These are phyloP conservation scores for Oceanodroma tethys DNA, from an alignment of 2,113 vertebrate species.

Conservation along the genomic window DNA sequence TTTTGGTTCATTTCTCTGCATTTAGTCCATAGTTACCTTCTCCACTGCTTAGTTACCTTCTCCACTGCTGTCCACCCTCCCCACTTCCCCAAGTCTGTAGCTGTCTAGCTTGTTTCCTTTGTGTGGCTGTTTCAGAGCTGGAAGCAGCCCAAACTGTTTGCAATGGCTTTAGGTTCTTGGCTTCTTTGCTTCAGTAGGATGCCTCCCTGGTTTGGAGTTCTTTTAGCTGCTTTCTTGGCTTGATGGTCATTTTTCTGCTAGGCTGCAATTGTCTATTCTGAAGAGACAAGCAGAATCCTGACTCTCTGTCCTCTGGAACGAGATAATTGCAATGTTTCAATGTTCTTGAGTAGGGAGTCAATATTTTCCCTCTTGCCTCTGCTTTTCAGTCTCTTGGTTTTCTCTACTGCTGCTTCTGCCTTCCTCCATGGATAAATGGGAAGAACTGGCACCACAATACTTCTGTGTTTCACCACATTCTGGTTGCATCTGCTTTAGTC, in stretches of 20 bases:
- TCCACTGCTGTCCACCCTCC: background rate
- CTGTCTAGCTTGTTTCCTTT: background rate
- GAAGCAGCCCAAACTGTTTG: background rate
- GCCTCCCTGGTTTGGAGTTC: background rate
- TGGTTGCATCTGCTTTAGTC: background rate
- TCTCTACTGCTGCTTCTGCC: background rate
- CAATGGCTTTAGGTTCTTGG: background rate
- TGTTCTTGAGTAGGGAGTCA: background rate
- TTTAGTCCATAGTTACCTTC: background rate
- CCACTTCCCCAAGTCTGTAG: fast-evolving
- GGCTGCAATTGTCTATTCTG: background rate
- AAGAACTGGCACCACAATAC: background rate
- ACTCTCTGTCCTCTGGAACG: background rate
- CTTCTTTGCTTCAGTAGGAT: background rate
- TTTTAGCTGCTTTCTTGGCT: background rate
- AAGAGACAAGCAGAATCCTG: background rate
- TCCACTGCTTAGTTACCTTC: background rate
- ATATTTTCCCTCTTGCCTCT: background rate
- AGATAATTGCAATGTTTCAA: background rate
- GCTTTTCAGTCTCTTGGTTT: background rate
- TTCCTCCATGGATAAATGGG: background rate
- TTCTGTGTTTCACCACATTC: background rate
- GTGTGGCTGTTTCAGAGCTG: background rate
- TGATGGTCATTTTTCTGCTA: background rate
- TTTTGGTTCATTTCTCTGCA: background rate